Percentiles rank a stretch among this genome's conserved stretches.
phyloP scores from a whole-genome alignment of 2,113 vertebrate genomes.

The Ranitomeya imitator region DNA sequence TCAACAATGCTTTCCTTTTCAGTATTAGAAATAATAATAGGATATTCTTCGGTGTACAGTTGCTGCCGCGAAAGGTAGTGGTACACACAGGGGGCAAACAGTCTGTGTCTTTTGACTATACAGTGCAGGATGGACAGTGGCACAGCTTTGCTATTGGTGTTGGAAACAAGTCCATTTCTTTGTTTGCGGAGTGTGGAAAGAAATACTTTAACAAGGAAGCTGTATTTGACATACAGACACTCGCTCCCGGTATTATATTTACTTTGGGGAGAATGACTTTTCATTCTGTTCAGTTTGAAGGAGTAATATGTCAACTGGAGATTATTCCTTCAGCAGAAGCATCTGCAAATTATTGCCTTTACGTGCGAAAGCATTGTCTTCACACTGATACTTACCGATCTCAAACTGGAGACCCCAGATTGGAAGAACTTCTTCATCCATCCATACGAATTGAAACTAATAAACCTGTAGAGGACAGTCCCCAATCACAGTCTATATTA shows the following conservation, averaged over 20 bases:
- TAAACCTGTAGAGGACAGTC: constrained; percentile 1
- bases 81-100: constrained; percentile 83
- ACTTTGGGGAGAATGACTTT: constrained; percentile 88
- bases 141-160: constrained; percentile 84
- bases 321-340: constrained; percentile 87
- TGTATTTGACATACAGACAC: constrained; percentile 71
- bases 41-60: constrained; percentile 89
- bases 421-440: background rate
- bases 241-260: constrained; percentile 77
- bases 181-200: constrained; percentile 83
- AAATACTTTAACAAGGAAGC: constrained; percentile 76
- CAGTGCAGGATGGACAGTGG: constrained; percentile 83
- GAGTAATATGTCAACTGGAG: constrained; percentile 90
- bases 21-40: constrained; percentile 82
- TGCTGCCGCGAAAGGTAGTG: constrained; percentile 83
- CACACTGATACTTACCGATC: constrained; percentile 82
- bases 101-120: constrained; percentile 81
- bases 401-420: constrained; percentile 22
- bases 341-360: constrained; percentile 86
- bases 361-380: constrained; percentile 86
- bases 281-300: constrained; percentile 83
- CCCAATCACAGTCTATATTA: constrained; percentile 57
- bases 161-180: constrained; percentile 74
- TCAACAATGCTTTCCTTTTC: constrained; percentile 93
- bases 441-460: constrained; percentile 7